A percentile compares a stretch with the other conserved stretches of the same genome.
These are phyloP conservation scores for Anser cygnoides DNA, from an alignment of 2,113 vertebrate species.

Conservation along the genomic window DNA sequence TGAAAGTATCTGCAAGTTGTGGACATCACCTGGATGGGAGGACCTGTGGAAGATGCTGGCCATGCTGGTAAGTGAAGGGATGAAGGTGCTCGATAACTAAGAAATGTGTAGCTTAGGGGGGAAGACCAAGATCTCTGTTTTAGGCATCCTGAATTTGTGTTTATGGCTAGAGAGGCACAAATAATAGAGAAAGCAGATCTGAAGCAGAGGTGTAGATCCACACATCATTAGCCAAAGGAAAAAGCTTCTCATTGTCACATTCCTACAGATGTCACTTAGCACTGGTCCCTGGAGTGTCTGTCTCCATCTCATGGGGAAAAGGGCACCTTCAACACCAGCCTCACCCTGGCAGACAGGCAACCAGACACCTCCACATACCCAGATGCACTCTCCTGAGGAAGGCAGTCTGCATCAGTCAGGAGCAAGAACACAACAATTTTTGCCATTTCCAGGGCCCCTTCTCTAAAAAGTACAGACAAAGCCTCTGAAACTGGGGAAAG, in stretches of 20 bases:
- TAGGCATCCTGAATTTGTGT: neutral
- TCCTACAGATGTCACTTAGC: neutral
- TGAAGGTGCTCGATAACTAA: neutral
- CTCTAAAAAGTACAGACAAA: neutral
- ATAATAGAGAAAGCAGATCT: neutral
- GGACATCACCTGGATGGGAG: neutral
- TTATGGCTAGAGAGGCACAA: neutral
- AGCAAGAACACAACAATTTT: neutral
- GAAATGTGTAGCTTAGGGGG: neutral
- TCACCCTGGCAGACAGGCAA: neutral
- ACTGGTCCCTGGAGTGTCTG: neutral
- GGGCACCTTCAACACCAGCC: neutral
- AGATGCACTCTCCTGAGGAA: rapidly evolving
- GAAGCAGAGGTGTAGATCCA: neutral
- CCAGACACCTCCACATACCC: neutral
- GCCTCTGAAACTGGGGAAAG: neutral
- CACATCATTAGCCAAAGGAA: neutral
- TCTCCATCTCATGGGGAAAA: neutral
- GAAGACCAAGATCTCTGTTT: neutral
- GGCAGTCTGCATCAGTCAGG: neutral
- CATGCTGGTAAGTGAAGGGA: neutral
- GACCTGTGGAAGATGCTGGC: neutral
- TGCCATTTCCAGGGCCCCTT: neutral
- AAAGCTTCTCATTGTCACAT: neutral
- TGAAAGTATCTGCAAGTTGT: neutral